Percentiles rank a stretch among this genome's conserved stretches.
These are phyloP conservation scores for Clarias platycephalus DNA, from an alignment of 2,797 vertebrate genomes.

Conservation along the genomic window DNA sequence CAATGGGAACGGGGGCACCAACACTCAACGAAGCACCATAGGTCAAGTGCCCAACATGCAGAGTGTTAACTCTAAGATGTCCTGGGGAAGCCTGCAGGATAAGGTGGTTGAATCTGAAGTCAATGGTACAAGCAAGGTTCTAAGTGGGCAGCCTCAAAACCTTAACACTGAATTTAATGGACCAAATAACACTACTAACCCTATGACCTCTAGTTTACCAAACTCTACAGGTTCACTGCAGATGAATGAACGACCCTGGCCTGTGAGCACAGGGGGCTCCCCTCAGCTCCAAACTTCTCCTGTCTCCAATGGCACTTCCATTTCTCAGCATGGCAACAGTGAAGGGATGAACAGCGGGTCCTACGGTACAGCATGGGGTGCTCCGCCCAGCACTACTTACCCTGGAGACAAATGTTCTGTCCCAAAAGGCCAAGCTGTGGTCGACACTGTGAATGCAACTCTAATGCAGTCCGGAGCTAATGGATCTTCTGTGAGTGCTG, in stretches of 20 bases:
- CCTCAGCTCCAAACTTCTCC: constrained; percentile 80
- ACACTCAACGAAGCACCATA: constrained; percentile 80
- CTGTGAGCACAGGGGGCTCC: constrained; percentile 85
- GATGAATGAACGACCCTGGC: constrained; percentile 84
- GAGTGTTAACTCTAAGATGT: constrained; percentile 86
- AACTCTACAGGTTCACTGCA: constrained; percentile 93
- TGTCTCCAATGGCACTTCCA: constrained; percentile 86
- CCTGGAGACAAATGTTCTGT: constrained; percentile 88
- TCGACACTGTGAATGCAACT: constrained; percentile 99
- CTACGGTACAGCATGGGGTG: constrained; percentile 89
- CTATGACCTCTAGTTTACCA: constrained; percentile 99
- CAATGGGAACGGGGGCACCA: constrained; percentile 76
- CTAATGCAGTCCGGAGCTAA: constrained; percentile 86
- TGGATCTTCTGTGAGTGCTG: constrained; percentile 75
- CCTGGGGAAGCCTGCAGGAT: constrained; percentile 90
- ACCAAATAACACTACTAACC: constrained; percentile 99
- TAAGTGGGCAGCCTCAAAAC: constrained; percentile 90
- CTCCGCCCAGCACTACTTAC: constrained; percentile 80
- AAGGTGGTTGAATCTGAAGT: constrained; percentile 82
- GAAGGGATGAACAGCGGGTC: constrained; percentile 83
- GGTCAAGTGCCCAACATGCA: constrained; percentile 80
- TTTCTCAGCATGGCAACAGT: constrained; percentile 80
- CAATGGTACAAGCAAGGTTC: constrained; percentile 93
- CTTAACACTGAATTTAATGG: constrained; percentile 97
- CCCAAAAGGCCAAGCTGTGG: constrained; percentile 82